Conservation (phyloP, 2,797 vertebrate species). For the Anas capensis region DNA sequence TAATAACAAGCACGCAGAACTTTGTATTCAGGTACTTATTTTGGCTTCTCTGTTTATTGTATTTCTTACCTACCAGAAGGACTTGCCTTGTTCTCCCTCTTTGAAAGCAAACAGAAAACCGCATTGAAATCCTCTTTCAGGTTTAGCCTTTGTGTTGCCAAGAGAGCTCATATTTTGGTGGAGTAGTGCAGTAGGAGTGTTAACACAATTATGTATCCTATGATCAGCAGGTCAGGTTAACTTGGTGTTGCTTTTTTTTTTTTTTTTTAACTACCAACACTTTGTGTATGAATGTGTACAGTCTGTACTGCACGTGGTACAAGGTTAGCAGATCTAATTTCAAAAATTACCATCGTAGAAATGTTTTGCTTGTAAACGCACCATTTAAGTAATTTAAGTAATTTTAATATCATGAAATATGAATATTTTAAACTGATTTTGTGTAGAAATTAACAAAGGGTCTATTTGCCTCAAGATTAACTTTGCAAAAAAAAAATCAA, state of each 20-base stretch:
- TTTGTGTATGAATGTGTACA: not conserved
- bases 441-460: not conserved
- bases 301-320: not conserved
- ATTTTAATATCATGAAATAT: not conserved
- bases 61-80: not conserved
- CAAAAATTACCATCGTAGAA: not conserved
- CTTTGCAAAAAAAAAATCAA: not conserved
- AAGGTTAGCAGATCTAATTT: not conserved
- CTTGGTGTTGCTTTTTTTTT: not conserved
- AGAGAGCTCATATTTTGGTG: fast-evolving
- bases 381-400: not conserved
- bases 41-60: not conserved
- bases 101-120: not conserved
- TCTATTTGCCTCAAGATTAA: not conserved
- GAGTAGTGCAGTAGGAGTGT: not conserved
- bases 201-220: fast-evolving
- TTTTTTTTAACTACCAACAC: not conserved
- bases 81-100: not conserved
- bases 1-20: not conserved
- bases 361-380: not conserved
- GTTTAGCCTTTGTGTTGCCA: not conserved
- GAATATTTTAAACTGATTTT: not conserved
- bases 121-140: not conserved
- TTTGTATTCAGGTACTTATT: not conserved
- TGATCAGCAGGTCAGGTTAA: not conserved